phyloP scores from a whole-genome alignment of 2,888 invertebrate genomes.

The Serrognathus titanus region DNA sequence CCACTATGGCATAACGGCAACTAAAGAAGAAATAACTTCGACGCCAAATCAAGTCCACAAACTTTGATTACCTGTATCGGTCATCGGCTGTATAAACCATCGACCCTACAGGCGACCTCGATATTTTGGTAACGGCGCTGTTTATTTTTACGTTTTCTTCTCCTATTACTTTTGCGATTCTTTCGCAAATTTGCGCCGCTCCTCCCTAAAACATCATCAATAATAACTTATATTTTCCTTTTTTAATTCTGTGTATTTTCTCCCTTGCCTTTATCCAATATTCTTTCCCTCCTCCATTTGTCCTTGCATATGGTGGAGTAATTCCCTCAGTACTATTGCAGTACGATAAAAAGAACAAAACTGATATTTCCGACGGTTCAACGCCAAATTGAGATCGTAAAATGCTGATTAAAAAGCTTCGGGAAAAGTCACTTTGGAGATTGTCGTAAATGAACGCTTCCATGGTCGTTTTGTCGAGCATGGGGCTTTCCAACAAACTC shows the following conservation, averaged over 20 bases:
- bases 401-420: background rate
- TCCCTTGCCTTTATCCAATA: conserved; percentile 26
- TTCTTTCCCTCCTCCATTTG: conserved; percentile 23
- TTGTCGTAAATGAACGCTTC: conserved; percentile 28
- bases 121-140: background rate
- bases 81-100: background rate
- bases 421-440: conserved; percentile 20
- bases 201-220: background rate
- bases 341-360: conserved; percentile 34
- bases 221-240: background rate
- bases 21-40: conserved; percentile 22
- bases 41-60: conserved; percentile 1
- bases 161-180: background rate
- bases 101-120: background rate
- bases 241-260: background rate
- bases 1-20: conserved; percentile 28
- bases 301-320: conserved; percentile 19
- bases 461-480: conserved; percentile 28
- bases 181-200: background rate
- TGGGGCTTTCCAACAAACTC: conserved; percentile 3
- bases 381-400: conserved; percentile 22
- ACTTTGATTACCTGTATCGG: conserved; percentile 23
- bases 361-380: conserved; percentile 28
- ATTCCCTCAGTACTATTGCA: conserved; percentile 31
- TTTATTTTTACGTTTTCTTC: background rate